Evolutionary conservation across 2,888 invertebrate species (phyloP), one percentile per base, ranked within the genome.

Genomic region (Drosophila testacea): DNA sequence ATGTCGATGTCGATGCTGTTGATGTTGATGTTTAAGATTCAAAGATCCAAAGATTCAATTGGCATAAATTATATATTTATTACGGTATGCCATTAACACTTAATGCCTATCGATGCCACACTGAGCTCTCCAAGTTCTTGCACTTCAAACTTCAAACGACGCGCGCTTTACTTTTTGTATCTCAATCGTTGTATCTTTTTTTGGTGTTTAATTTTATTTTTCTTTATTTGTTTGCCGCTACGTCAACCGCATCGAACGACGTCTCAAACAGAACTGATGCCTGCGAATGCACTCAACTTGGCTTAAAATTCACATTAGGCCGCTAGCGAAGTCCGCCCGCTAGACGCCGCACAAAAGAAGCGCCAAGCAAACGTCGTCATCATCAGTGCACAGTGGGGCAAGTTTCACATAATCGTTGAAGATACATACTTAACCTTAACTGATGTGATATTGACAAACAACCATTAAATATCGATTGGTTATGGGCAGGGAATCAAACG

Each of bases 201-300:
- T 5, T 22, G 16, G 41, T 44, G 10, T 28, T 57, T 64, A 27
- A 51, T 44, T 46, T 41, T 42, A 47, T 28, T 47, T 1, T 57
- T 34, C 46, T n/a, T n/a, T n/a, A 32, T 32, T 32, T 32, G 9
- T 7, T 56, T 38, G 57, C 70, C 79, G 85, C 70, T 74, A 48
- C 75, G 60, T 77, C 90, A 81, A 90, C 92, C 91, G 84, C 81
- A 79, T 85, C 82, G 81, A 71, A 81, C 83, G 82, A 79, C 79
- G 90, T 78, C 83, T 81, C 85, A 77, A 64, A 81, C 82, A 90
- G 84, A 90, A 91, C 91, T 91, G 91, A 91, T 71, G 87, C 79
- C 85, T 86, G 68, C 70, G 83, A 86, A 69, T 86, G 88, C 90
- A 88, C 67, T 65, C 75, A 79, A 68, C 81, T 75, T 83, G 85